Percentiles rank a stretch among this genome's conserved stretches.
Conservation (phyloP, 2,113 vertebrate species). For the Gymnarchus niloticus region DNA sequence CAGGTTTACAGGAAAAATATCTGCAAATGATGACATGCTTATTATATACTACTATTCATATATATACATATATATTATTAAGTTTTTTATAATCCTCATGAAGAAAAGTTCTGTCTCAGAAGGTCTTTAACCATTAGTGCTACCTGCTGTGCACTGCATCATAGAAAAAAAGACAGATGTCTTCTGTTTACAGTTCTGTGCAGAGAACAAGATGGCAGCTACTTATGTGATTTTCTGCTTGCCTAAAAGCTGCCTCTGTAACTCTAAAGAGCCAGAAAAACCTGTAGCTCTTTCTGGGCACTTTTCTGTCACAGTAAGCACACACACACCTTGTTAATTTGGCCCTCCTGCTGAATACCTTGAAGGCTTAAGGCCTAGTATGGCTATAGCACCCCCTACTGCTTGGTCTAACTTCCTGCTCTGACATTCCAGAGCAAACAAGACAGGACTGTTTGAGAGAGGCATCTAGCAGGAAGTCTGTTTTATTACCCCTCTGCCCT, state of each 20-base stretch:
- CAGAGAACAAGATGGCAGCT: not conserved
- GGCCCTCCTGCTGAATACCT: not conserved
- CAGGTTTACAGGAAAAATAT: not conserved
- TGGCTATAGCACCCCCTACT: not conserved
- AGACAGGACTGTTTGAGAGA: not conserved
- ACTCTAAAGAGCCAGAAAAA: not conserved
- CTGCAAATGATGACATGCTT: not conserved
- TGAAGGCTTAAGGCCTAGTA: not conserved
- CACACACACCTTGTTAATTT: not conserved
- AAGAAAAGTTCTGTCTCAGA: not conserved
- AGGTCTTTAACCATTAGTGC: not conserved
- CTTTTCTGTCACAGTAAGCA: not conserved
- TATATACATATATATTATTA: not conserved
- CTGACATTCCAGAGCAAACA: not conserved
- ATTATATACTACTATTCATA: not conserved
- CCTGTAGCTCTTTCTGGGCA: not conserved
- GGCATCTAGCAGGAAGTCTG: not conserved
- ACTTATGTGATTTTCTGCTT: not conserved
- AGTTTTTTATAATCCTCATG: not conserved
- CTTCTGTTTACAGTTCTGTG: not conserved
- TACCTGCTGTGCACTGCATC: not conserved
- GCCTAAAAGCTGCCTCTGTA: constrained; percentile 1
- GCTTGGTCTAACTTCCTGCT: not conserved
- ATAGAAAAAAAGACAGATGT: not conserved
- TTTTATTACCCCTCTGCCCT: constrained; percentile 2